Conservation (phyloP, 2,888 invertebrate species). For the Antheraea assamensis region DNA sequence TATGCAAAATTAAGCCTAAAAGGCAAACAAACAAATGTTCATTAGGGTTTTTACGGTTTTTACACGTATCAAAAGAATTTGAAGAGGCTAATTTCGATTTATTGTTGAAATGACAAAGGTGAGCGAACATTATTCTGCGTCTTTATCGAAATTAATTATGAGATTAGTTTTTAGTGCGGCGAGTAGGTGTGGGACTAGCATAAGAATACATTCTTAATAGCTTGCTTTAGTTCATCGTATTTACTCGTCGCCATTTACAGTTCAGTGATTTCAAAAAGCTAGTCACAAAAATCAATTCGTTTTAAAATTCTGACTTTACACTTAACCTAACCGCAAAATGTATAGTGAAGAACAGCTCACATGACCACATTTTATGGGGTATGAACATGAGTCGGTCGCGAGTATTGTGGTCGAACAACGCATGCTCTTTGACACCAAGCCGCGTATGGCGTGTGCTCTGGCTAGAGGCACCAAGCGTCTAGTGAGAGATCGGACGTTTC, state of each 20-base stretch:
- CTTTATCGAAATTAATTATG: too few relatives aligned
- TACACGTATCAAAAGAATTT: too few relatives aligned
- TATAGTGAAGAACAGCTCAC: slow-evolving; percentile 8
- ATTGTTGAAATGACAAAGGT: too few relatives aligned
- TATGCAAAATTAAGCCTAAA: too few relatives aligned
- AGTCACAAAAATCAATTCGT: neutral
- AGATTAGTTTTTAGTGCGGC: too few relatives aligned
- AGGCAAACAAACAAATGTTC: too few relatives aligned
- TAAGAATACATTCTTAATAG: too few relatives aligned
- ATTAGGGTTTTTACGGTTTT: too few relatives aligned
- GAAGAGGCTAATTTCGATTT: too few relatives aligned
- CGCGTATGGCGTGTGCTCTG: neutral
- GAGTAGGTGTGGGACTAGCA: too few relatives aligned
- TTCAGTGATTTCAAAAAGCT: neutral
- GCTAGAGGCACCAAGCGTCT: neutral
- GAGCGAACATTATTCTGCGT: too few relatives aligned
- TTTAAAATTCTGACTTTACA: neutral
- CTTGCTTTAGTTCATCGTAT: neutral
- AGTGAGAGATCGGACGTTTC: too few relatives aligned
- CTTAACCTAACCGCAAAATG: neutral
- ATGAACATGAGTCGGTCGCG: slow-evolving; percentile 47
- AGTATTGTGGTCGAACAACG: slow-evolving; percentile 21
- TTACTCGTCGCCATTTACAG: neutral
- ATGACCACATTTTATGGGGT: slow-evolving; percentile 50
- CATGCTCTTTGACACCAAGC: slow-evolving; percentile 19